phyloP scores from a whole-genome alignment of 2,888 invertebrate species.

The Agrilus cyanescens region DNA sequence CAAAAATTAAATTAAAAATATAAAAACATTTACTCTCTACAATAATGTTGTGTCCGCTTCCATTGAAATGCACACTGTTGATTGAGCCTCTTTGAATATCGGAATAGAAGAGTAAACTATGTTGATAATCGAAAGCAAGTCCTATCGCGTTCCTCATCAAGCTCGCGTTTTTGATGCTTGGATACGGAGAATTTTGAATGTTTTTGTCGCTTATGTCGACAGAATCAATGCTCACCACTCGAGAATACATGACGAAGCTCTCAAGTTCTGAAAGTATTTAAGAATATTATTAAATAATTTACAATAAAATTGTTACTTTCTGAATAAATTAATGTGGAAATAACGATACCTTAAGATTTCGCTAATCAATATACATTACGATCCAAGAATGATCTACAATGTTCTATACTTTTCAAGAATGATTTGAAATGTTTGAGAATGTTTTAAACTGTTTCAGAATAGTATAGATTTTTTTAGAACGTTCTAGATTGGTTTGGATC shows the following conservation, averaged over 20 bases:
- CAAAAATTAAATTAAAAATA: not conserved
- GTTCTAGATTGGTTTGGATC: no score
- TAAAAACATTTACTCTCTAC: constrained; percentile 46
- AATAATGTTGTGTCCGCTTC: constrained; percentile 56
- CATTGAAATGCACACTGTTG: constrained; percentile 71
- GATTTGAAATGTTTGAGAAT: no score
- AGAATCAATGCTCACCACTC: constrained; percentile 69
- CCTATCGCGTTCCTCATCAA: constrained; percentile 79
- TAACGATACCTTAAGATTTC: no score
- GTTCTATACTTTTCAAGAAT: no score
- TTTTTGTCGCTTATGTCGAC: constrained; percentile 61
- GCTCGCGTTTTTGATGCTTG: constrained; percentile 57
- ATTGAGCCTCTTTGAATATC: constrained; percentile 81
- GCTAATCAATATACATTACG: no score
- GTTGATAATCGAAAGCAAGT: constrained; percentile 63
- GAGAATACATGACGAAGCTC: constrained; percentile 73
- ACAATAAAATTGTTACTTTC: no score
- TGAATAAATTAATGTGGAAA: no score
- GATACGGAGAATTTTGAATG: constrained; percentile 66
- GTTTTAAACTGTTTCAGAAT: no score
- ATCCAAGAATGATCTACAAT: no score
- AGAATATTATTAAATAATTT: not conserved
- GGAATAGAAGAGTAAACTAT: constrained; percentile 67
- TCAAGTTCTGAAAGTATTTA: constrained; percentile 49
- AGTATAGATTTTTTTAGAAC: no score